phyloP scores from a whole-genome alignment of 2,113 vertebrate species.

The Taurulus bubalis region DNA sequence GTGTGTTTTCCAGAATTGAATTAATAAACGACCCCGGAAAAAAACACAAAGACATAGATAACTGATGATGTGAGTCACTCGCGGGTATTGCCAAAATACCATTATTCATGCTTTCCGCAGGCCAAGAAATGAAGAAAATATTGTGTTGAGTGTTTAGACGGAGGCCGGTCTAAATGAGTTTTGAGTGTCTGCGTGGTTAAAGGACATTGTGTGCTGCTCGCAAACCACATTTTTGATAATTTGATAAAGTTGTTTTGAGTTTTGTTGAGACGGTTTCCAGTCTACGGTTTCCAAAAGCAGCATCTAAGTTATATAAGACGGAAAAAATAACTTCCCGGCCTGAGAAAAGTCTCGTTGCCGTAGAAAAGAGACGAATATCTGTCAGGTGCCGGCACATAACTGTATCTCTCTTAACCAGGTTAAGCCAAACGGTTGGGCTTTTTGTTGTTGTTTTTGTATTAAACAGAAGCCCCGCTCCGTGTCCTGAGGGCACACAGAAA shows the following conservation, averaged over 20 bases:
- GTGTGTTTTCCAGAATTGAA: conserved; percentile 6
- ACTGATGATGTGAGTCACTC: conserved; percentile 35
- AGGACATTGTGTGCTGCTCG: not conserved
- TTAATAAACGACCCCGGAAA: conserved; percentile 10
- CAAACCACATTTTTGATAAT: not conserved
- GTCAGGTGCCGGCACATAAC: not conserved
- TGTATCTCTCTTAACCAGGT: conserved; percentile 4
- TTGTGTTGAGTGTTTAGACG: conserved; percentile 15
- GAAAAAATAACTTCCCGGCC: not conserved
- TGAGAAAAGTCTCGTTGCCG: not conserved
- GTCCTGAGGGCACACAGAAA: conserved; percentile 5
- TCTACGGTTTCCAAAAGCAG: conserved; percentile 5
- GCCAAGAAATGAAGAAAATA: conserved; percentile 24
- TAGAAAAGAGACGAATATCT: conserved; percentile 16
- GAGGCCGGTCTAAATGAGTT: conserved; percentile 20
- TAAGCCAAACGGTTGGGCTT: not conserved
- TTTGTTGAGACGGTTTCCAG: not conserved
- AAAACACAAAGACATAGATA: not conserved
- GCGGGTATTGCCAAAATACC: conserved; percentile 16
- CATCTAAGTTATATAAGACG: not conserved
- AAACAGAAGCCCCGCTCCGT: conserved; percentile 1
- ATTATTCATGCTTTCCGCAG: conserved; percentile 7
- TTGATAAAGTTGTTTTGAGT: conserved; percentile 5
- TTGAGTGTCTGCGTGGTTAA: conserved; percentile 4
- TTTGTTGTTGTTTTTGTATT: not conserved